phyloP scores from a whole-genome alignment of 2,888 invertebrate genomes.

The Lysandra coridon region DNA sequence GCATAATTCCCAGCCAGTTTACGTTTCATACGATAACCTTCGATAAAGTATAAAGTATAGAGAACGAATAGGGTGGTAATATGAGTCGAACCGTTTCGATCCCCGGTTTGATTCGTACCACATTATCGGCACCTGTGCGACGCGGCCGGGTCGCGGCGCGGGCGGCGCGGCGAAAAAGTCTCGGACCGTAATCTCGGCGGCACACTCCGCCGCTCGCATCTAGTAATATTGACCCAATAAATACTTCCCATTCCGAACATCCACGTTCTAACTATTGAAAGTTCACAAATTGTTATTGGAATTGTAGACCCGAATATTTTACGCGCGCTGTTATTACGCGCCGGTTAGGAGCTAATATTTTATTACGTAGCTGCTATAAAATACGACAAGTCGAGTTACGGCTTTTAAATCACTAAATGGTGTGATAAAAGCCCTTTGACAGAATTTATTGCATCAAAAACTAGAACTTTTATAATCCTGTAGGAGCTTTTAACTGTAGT shows the following conservation, averaged over 20 bases:
- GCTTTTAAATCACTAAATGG: conserved; percentile 19
- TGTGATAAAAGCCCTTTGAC: conserved; percentile 22
- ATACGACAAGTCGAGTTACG: conserved; percentile 12
- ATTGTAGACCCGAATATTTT: conserved; percentile 60
- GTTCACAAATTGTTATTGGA: conserved; percentile 65
- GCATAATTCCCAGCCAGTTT: neutral
- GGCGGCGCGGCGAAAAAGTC: conserved; percentile 52
- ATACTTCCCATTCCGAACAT: conserved; percentile 65
- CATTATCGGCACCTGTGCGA: conserved; percentile 72
- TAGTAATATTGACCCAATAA: conserved; percentile 72
- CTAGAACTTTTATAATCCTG: conserved; percentile 22
- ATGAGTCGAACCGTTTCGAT: conserved; percentile 40
- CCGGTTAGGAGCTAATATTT: conserved; percentile 32
- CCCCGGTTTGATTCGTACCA: conserved; percentile 59
- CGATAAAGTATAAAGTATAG: conserved; percentile 22
- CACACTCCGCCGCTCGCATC: conserved; percentile 51
- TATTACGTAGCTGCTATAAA: conserved; percentile 16
- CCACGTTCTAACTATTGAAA: conserved; percentile 58
- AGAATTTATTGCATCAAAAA: conserved; percentile 22
- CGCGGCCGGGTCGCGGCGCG: conserved; percentile 53
- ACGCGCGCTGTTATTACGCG: conserved; percentile 47
- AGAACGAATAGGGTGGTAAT: conserved; percentile 30
- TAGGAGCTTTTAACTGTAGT: conserved; percentile 19
- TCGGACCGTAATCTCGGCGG: conserved; percentile 59
- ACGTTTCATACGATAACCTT: conserved; percentile 16